Evolutionary conservation across 2,888 invertebrate genomes (phyloP).

Genomic region (Lepidochrysops patricia): DNA sequence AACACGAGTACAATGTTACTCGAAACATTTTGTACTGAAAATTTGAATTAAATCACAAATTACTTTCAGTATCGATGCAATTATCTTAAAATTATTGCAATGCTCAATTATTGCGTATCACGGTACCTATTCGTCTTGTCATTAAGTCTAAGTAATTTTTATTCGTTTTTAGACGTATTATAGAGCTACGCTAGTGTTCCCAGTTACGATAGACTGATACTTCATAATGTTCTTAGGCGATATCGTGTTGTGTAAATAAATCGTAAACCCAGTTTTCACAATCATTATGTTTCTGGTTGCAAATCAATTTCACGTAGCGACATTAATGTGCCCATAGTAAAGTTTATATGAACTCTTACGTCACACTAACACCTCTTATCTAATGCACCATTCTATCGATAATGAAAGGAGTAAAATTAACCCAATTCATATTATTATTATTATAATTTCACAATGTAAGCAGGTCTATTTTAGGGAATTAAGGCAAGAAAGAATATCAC

Average conservation of each 20-base stretch:
- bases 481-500: no score
- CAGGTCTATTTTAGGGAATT: no score
- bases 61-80: not conserved
- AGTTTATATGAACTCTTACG: conserved; percentile 71
- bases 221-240: conserved; percentile 57
- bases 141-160: not conserved
- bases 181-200: not conserved
- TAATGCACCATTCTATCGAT: conserved; percentile 50
- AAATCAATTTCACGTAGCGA: conserved; percentile 75
- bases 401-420: conserved; percentile 33
- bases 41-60: not conserved
- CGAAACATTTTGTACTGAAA: not conserved
- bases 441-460: no score
- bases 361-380: conserved; percentile 56
- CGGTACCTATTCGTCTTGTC: not conserved
- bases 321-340: conserved; percentile 72
- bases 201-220: conserved; percentile 45
- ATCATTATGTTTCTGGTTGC: conserved; percentile 73
- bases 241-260: conserved; percentile 71
- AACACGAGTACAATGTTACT: not conserved
- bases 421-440: not conserved
- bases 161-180: not conserved
- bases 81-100: conserved; percentile 4
- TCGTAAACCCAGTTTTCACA: conserved; percentile 74
- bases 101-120: not conserved